Percentiles rank a stretch among this genome's conserved stretches.
phyloP scores from a whole-genome alignment of 2,113 vertebrate genomes.

The Colistium nudipinnis region DNA sequence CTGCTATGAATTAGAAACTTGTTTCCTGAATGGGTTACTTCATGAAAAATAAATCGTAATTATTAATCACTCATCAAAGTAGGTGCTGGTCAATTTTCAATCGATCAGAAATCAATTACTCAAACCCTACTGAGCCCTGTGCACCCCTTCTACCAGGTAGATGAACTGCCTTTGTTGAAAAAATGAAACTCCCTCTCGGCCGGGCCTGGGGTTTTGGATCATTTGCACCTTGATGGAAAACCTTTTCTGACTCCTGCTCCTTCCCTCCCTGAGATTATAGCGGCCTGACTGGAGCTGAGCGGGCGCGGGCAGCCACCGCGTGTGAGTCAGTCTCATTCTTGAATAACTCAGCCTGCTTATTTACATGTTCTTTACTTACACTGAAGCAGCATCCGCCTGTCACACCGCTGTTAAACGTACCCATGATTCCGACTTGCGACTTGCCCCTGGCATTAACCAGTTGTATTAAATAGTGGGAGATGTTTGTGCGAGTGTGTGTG shows the following conservation, averaged over 20 bases:
- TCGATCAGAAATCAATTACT: too few relatives aligned
- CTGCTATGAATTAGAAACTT: too few relatives aligned
- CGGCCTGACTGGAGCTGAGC: constrained; percentile 46
- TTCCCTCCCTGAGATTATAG: constrained; percentile 50
- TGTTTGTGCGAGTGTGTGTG: constrained; percentile 13
- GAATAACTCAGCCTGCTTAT: constrained; percentile 70
- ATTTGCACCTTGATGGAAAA: constrained; percentile 41
- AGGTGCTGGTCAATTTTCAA: background rate
- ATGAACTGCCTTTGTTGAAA: constrained; percentile 28
- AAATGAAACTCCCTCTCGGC: too few relatives aligned
- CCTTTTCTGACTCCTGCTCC: background rate
- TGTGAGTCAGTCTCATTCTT: constrained; percentile 42
- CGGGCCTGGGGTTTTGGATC: too few relatives aligned
- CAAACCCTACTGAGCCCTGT: too few relatives aligned
- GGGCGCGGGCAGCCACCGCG: constrained; percentile 33
- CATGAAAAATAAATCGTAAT: too few relatives aligned
- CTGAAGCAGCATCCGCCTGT: constrained; percentile 69
- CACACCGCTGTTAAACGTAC: constrained; percentile 69
- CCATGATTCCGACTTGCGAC: constrained; percentile 62
- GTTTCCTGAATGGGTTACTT: too few relatives aligned
- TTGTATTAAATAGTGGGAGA: constrained; percentile 59
- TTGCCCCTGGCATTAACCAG: constrained; percentile 58
- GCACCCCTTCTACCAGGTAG: too few relatives aligned
- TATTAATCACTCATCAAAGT: background rate
- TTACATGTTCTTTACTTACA: constrained; percentile 75